Conservation (phyloP, 2,113 vertebrate genomes). For the Pterophyllum scalare region DNA sequence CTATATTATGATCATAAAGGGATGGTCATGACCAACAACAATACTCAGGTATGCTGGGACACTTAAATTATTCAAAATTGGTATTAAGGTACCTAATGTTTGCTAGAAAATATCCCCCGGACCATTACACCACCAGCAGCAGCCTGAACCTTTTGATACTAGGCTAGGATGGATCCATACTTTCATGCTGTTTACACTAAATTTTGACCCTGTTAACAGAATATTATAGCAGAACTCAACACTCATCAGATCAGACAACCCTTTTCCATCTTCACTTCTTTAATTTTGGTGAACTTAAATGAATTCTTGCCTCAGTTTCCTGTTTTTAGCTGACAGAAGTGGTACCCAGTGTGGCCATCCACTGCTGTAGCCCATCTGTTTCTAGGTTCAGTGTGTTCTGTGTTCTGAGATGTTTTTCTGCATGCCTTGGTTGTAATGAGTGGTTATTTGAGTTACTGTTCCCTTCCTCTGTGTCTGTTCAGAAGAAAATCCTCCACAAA, state of each 20-base stretch:
- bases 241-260: not conserved
- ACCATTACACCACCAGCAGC: not conserved
- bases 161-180: not conserved
- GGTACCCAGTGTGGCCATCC: not conserved
- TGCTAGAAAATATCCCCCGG: not conserved
- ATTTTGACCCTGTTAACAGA: not conserved
- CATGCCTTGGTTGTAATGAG: not conserved
- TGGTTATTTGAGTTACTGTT: constrained; percentile 9
- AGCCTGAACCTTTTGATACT: not conserved
- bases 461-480: not conserved
- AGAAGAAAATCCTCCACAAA: no score
- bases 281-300: not conserved
- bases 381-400: not conserved
- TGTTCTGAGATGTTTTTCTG: constrained; percentile 4
- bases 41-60: not conserved
- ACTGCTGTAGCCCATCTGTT: not conserved
- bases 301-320: not conserved
- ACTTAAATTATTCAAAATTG: not conserved
- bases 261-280: not conserved
- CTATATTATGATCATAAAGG: not conserved
- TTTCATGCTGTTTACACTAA: not conserved
- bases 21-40: not conserved
- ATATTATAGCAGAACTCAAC: not conserved
- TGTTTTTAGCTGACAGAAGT: constrained; percentile 3
- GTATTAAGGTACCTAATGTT: not conserved